A percentile compares a stretch with the other conserved stretches of the same genome.
phyloP scores from a whole-genome alignment of 2,797 vertebrate genomes.

The Sciurus vulgaris region DNA sequence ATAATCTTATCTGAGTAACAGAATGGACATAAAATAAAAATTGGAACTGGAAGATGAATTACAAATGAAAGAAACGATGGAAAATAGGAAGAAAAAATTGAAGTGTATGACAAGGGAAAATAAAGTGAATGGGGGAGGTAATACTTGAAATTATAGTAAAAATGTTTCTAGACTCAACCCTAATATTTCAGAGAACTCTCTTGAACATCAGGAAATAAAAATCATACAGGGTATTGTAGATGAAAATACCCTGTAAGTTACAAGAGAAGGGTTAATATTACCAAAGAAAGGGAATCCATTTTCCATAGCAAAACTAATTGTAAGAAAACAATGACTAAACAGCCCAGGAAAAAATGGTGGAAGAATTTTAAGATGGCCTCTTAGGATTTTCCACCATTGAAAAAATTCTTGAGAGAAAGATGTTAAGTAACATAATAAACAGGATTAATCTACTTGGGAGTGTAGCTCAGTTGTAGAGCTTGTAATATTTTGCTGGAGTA shows the following conservation, averaged over 20 bases:
- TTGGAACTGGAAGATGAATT: slow-evolving; percentile 10
- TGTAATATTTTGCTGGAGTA: not conserved
- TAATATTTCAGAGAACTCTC: slow-evolving; percentile 30
- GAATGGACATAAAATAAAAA: not conserved
- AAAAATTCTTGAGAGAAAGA: not conserved
- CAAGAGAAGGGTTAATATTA: not conserved
- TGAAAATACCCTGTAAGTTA: not conserved
- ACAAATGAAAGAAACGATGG: not conserved
- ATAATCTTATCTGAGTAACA: not conserved
- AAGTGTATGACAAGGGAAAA: not conserved
- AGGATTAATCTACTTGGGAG: not conserved
- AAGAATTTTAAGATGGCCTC: not conserved
- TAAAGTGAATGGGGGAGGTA: not conserved
- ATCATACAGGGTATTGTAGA: not conserved
- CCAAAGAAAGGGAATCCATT: not conserved
- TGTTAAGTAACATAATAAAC: not conserved
- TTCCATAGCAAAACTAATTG: not conserved
- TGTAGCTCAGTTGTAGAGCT: not conserved
- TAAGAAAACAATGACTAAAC: not conserved
- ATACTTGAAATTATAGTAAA: not conserved
- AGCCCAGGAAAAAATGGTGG: not conserved
- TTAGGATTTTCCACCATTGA: not conserved
- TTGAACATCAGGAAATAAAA: not conserved
- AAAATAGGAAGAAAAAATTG: not conserved
- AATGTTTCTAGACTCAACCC: not conserved